These are phyloP conservation scores for Lamellibrachia luymesi DNA, from an alignment of 1,140 invertebrate genomes.

Conservation along the genomic window DNA sequence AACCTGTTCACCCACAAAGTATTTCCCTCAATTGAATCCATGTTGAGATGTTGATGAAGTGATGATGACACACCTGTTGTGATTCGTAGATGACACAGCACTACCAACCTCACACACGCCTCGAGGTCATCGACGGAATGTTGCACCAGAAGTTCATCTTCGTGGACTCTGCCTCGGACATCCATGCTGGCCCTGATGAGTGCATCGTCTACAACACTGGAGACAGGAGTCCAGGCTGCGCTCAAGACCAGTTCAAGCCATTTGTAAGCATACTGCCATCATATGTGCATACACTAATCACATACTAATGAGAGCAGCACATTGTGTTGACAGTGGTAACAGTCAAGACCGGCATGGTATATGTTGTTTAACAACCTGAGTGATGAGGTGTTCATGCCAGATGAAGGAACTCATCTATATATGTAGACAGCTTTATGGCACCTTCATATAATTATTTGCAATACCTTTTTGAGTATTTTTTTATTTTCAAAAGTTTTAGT, in stretches of 20 bases:
- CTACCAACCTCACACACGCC: slow-evolving; percentile 16
- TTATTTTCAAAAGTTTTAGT: too few species aligned
- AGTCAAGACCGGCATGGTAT: too few species aligned
- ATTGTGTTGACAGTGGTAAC: background rate
- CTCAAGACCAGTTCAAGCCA: slow-evolving; percentile 41
- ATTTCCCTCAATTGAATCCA: too few species aligned
- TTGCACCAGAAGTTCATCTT: slow-evolving; percentile 26
- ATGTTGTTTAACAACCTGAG: too few species aligned
- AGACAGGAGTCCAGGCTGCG: slow-evolving; percentile 45
- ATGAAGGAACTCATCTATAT: too few species aligned
- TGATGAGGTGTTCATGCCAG: too few species aligned
- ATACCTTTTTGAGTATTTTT: too few species aligned
- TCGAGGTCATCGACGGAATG: slow-evolving; percentile 22
- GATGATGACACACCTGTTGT: background rate
- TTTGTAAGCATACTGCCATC: slow-evolving; percentile 45
- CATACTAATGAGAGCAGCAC: background rate
- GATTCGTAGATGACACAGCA: slow-evolving; percentile 7
- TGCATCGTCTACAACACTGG: slow-evolving; percentile 54
- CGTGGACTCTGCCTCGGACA: background rate
- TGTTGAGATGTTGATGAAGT: too few species aligned
- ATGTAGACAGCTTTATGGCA: too few species aligned
- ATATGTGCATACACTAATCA: background rate
- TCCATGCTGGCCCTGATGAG: slow-evolving; percentile 32
- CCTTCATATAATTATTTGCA: too few species aligned
- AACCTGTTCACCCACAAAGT: too few species aligned